Evolutionary conservation across 2,888 invertebrate genomes (phyloP).

Genomic region (Drosophila crucigera): DNA sequence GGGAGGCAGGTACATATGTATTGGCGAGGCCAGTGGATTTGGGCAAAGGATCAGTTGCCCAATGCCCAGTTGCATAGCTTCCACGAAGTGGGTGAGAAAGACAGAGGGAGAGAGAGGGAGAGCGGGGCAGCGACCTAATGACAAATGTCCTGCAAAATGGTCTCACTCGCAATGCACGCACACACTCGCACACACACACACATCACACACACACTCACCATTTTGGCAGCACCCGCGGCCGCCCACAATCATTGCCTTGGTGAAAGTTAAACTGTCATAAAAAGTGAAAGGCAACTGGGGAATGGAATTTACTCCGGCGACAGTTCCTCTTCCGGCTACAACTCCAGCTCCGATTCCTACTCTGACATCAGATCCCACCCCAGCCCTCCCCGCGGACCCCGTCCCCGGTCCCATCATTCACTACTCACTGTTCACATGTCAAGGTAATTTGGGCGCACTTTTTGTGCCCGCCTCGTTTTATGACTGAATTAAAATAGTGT

Average conservation of each 20-base stretch:
- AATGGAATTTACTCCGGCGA: conserved; percentile 32
- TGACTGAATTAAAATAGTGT: conserved; percentile 76
- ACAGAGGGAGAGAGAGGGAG: background rate
- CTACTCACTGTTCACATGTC: conserved; percentile 59
- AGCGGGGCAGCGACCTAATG: conserved; percentile 46
- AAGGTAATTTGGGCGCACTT: conserved; percentile 80
- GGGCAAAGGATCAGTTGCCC: background rate
- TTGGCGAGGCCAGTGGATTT: background rate
- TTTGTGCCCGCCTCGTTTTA: conserved; percentile 75
- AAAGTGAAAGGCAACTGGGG: conserved; percentile 80
- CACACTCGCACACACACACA: conserved; percentile 18
- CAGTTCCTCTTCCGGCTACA: conserved; percentile 12
- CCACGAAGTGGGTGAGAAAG: background rate
- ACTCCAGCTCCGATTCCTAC: conserved; percentile 4
- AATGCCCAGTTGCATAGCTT: conserved; percentile 5
- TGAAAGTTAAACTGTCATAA: conserved; percentile 80
- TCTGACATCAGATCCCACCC: conserved; percentile 22
- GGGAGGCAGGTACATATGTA: background rate
- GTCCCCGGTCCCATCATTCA: background rate
- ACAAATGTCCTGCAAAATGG: conserved; percentile 75
- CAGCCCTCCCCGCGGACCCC: background rate
- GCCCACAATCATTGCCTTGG: conserved; percentile 47
- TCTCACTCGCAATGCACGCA: conserved; percentile 71
- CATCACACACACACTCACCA: background rate
- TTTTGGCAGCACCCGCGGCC: conserved; percentile 13